phyloP scores from a whole-genome alignment of 2,113 vertebrate genomes.

The Neodontobutis hainanensis region DNA sequence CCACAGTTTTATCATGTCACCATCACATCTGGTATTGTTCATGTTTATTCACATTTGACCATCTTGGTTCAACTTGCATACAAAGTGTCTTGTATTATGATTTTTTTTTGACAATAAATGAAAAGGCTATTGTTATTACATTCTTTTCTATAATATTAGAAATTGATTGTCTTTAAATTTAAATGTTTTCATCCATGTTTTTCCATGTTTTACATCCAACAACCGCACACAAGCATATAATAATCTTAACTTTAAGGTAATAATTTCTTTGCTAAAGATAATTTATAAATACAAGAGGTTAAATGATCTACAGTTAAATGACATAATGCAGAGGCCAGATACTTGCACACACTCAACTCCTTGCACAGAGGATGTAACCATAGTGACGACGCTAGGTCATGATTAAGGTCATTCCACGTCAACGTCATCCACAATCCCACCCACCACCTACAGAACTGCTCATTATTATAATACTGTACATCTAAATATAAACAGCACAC shows the following conservation, averaged over 20 bases:
- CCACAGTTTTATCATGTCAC: slow-evolving; percentile 35
- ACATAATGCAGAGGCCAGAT: slow-evolving; percentile 28
- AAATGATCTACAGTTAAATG: slow-evolving; percentile 20
- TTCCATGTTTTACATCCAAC: too few species aligned
- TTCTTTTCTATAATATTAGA: too few species aligned
- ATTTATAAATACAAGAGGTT: neutral
- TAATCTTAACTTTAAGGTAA: too few species aligned
- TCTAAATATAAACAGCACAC: slow-evolving; percentile 61
- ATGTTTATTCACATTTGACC: slow-evolving; percentile 30
- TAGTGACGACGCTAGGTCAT: slow-evolving; percentile 57
- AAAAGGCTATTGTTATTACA: too few species aligned
- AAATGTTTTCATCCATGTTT: too few species aligned
- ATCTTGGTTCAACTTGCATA: slow-evolving; percentile 12
- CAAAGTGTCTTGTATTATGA: too few species aligned
- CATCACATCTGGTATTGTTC: slow-evolving; percentile 47
- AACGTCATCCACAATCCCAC: slow-evolving; percentile 47
- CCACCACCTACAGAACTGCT: slow-evolving; percentile 49
- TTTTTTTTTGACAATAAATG: too few species aligned
- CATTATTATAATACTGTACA: slow-evolving; percentile 55
- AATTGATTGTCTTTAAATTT: too few species aligned
- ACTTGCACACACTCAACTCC: slow-evolving; percentile 15
- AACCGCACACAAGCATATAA: too few species aligned
- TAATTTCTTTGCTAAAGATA: too few species aligned
- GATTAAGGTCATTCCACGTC: slow-evolving; percentile 59
- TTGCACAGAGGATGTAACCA: slow-evolving; percentile 49